Evolutionary conservation across 2,113 vertebrate species (phyloP), one percentile per base, ranked within the genome.

Genomic region (Zosterops japonicus): DNA sequence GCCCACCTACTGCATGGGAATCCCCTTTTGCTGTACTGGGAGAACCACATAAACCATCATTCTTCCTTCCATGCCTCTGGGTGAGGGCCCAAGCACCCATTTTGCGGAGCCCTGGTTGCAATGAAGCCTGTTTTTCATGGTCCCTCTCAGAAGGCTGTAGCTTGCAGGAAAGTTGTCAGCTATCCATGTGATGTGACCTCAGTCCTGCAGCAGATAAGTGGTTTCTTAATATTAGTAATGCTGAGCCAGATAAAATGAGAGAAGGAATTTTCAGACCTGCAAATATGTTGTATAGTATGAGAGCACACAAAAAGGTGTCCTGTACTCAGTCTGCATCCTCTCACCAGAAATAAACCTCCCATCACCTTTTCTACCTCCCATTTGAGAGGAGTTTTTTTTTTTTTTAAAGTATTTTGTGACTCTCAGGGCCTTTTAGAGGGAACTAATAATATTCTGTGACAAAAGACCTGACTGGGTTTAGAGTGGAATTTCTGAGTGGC

Each of bases 371-470:
- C 17, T 76, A 24, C 13, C 18, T 49, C 17, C 9, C 8, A 42
- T 56, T 71, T 72, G 49, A 57, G 33, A 42, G 20, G 53, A 59
- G 19, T 23, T 23, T 23, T 44, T 52, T 65, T 6, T 64, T 71
- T 79, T 68, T 68, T 79, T 8, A 60, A 86, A 83, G 23, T 64
- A 29, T 22, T 61, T 64, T 2, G 11, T 60, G 64, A 46, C 31
- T 80, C 46, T 85, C 46, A 49, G 33, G 39, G 11, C 8, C 53
- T 85, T 87, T 94, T 50, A 70, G 33, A 55, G 44, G 22, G 27
- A 91, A 63, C 75, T 74, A 94, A 79, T 91, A 91, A 77, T 91
- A 88, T 44, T 91, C 75, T 77, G 31, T 93, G 85, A 93, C 67
- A 95, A 74, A 90, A 88, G 67, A 85, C 33, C 49, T 90, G 44